Base-by-base conservation (phyloP, 1,140 invertebrate species). In the Elysia chlorotica region DNA sequence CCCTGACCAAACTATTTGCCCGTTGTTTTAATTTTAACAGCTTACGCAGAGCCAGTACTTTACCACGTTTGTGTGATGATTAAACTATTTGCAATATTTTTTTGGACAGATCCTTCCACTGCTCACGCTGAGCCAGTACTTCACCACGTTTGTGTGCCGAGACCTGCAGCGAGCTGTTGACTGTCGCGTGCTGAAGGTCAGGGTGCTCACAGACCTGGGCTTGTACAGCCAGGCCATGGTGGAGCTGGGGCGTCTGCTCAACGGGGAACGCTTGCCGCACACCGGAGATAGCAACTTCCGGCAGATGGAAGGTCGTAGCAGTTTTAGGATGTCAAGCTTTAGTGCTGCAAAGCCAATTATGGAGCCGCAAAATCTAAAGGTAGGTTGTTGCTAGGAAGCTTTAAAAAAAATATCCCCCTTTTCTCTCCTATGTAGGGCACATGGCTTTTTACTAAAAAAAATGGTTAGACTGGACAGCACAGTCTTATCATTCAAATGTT, bases 71-170 rank as follows among this genome's bases (percentile, higher is more conserved):
- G n/a, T n/a, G n/a, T n/a, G n/a, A n/a, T n/a, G n/a, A n/a, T n/a
- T n/a, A n/a, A n/a, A n/a, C n/a, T n/a, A n/a, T n/a, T n/a, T n/a
- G n/a, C n/a, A n/a, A n/a, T n/a, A n/a, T n/a, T n/a, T n/a, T n/a
- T n/a, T n/a, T n/a, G n/a, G n/a, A n/a, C 73, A 87, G 86, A 81
- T 86, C 17, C 79, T 88, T 21, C 87, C 87, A 35, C 67, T 87
- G 35, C 57, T 87, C 59, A 84, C 83, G 19, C 74, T 87, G 66
- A 80, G 86, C 62, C 81, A 83, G 59, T 87, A 87, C 74, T 83
- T 87, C 61, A 80, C 84, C 2, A 83, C 81, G 14, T 85, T 81
- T 78, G 79, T 87, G 28, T 84, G 84, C 62, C 81, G 86, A 56
- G 86, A 88, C 74, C 74, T 88, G 2, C 81, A 86, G 73, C 77